Conservation (phyloP, 2,113 vertebrate genomes). For the Dasyurus viverrinus region DNA sequence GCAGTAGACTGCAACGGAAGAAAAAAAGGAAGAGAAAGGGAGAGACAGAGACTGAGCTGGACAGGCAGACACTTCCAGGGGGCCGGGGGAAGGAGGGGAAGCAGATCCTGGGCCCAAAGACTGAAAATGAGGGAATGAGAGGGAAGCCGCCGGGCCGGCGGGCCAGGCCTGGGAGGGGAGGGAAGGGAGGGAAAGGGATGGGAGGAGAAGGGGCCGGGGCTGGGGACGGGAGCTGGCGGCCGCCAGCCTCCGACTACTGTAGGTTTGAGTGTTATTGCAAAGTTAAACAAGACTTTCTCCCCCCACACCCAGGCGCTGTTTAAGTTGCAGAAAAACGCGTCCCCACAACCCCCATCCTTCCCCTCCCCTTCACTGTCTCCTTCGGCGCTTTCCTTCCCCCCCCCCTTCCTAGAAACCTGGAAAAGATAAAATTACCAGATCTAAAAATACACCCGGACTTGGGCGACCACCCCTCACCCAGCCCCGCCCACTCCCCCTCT, state of each 20-base stretch:
- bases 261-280: constrained; percentile 28
- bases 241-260: not conserved
- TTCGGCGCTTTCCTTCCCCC: not conserved
- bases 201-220: not conserved
- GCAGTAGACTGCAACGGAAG: constrained; percentile 45
- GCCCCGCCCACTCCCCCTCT: not conserved
- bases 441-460: not conserved
- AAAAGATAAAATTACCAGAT: constrained; percentile 1
- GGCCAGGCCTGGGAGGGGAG: constrained; percentile 23
- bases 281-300: constrained; percentile 27
- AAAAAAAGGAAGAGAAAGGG: constrained; percentile 67
- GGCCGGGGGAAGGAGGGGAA: constrained; percentile 49
- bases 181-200: not conserved
- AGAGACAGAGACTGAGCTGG: constrained; percentile 56
- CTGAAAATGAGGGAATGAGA: constrained; percentile 15
- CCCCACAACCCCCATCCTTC: not conserved
- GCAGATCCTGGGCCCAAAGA: not conserved
- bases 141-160: constrained; percentile 44
- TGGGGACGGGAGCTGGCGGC: constrained; percentile 9
- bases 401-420: not conserved
- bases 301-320: not conserved
- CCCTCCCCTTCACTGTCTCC: not conserved
- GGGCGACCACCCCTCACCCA: not conserved
- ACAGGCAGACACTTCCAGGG: constrained; percentile 39
- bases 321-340: not conserved